Percentiles rank a stretch among this genome's conserved stretches.
These are phyloP conservation scores for Pachycephala philippinensis DNA, from an alignment of 2,113 vertebrate species.

Conservation along the genomic window DNA sequence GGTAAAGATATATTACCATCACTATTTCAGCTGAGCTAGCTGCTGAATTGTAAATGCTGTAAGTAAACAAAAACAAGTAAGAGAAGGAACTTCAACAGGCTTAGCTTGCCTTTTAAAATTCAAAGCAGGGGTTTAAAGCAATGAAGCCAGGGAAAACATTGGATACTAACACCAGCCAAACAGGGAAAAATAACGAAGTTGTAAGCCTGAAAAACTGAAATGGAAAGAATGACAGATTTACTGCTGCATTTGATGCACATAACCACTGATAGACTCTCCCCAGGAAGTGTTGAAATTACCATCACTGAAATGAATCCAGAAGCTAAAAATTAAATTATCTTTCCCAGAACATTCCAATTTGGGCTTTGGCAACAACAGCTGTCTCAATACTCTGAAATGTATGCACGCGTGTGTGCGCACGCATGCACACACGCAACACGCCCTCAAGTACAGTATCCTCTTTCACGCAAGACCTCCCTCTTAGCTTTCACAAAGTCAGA, in stretches of 20 bases:
- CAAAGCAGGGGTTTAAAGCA: conserved; percentile 46
- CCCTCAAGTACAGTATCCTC: not conserved
- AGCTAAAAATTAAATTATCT: conserved; percentile 67
- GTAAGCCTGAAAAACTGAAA: conserved; percentile 41
- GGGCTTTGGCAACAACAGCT: conserved; percentile 53
- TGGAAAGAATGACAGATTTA: conserved; percentile 63
- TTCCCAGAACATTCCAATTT: conserved; percentile 67
- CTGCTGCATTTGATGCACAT: conserved; percentile 41
- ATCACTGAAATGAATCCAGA: conserved; percentile 62
- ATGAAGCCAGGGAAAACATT: conserved; percentile 51
- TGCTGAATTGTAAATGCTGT: conserved; percentile 20
- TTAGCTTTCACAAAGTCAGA: not conserved
- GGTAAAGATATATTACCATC: not conserved
- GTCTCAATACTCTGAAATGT: not conserved
- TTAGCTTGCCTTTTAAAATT: conserved; percentile 49
- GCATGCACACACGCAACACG: not conserved
- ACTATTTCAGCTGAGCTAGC: conserved; percentile 1
- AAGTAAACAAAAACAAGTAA: conserved; percentile 46
- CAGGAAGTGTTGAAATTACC: conserved; percentile 63
- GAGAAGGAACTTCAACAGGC: not conserved
- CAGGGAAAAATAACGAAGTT: conserved; percentile 43
- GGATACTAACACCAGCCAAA: conserved; percentile 40
- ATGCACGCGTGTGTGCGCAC: not conserved
- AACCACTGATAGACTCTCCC: conserved; percentile 52
- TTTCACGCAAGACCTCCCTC: conserved; percentile 27